Conservation (phyloP, 1,140 invertebrate species). For the Eurosta solidaginis region DNA sequence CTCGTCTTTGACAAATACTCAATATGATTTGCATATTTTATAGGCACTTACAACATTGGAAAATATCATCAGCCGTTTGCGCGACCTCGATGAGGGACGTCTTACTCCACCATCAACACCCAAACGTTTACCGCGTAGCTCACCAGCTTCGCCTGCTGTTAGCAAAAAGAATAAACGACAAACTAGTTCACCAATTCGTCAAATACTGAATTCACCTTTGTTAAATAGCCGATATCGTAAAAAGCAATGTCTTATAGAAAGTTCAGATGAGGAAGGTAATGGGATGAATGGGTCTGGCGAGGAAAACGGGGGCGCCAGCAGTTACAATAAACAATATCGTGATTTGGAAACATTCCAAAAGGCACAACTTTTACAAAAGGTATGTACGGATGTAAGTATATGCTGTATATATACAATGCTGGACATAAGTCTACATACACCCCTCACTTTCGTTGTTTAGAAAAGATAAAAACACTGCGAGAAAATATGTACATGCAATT, state of each 20-base stretch:
- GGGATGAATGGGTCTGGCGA: constrained; percentile 64
- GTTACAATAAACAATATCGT: constrained; percentile 74
- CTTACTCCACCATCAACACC: constrained; percentile 64
- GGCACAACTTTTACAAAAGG: constrained; percentile 91
- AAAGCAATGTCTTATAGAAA: constrained; percentile 73
- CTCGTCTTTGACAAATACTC: not conserved
- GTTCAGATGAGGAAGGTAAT: constrained; percentile 82
- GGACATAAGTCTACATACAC: too few relatives aligned
- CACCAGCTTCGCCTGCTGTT: constrained; percentile 72
- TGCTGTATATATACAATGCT: too few relatives aligned
- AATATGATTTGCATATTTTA: not conserved
- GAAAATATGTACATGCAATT: too few relatives aligned
- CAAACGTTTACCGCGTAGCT: constrained; percentile 70
- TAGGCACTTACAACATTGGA: constrained; percentile 64
- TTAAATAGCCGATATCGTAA: constrained; percentile 75
- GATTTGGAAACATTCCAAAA: constrained; percentile 95
- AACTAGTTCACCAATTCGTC: constrained; percentile 78
- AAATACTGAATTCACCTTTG: constrained; percentile 80
- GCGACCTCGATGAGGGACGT: constrained; percentile 62
- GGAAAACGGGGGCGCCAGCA: constrained; percentile 44
- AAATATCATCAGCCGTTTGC: constrained; percentile 63
- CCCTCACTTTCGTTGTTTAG: too few relatives aligned
- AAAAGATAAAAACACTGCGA: too few relatives aligned
- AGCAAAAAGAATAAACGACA: constrained; percentile 74
- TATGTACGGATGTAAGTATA: too few relatives aligned